Conservation (phyloP, 2,113 vertebrate species). For the Lutjanus erythropterus region DNA sequence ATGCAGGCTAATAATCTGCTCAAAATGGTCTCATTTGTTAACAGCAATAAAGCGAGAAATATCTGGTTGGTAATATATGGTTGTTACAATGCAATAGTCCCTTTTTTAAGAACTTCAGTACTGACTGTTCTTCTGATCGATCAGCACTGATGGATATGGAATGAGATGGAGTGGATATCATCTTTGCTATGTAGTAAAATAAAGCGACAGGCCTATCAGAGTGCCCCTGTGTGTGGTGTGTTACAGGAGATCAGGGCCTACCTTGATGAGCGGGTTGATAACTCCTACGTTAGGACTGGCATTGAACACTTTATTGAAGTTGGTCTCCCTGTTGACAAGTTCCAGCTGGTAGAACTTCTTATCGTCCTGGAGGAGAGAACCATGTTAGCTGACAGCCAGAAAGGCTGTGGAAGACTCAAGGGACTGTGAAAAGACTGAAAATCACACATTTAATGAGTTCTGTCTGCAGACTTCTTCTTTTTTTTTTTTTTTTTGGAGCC, state of each 20-base stretch:
- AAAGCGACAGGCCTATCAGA: background rate
- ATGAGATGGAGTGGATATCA: slow-evolving; percentile 63
- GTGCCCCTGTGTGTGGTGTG: slow-evolving; percentile 46
- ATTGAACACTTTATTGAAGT: slow-evolving; percentile 99
- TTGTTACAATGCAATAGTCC: background rate
- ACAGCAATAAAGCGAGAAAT: no score
- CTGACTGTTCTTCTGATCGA: slow-evolving; percentile 18
- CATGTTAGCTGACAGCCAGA: slow-evolving; percentile 23
- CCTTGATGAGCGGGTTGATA: slow-evolving; percentile 98
- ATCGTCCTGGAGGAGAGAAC: slow-evolving; percentile 89
- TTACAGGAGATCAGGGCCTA: slow-evolving; percentile 77
- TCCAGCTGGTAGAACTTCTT: slow-evolving; percentile 99
- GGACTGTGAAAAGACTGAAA: slow-evolving; percentile 2
- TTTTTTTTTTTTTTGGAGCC: background rate
- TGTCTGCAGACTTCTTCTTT: background rate
- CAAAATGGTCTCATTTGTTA: slow-evolving; percentile 11
- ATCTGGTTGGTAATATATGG: no score
- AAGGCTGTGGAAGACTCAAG: slow-evolving; percentile 6
- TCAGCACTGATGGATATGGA: slow-evolving; percentile 34
- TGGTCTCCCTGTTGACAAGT: slow-evolving; percentile 98
- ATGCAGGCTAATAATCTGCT: background rate
- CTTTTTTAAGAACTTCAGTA: background rate
- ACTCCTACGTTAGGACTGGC: slow-evolving; percentile 97
- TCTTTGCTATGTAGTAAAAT: slow-evolving; percentile 35
- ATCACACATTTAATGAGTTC: slow-evolving; percentile 42